Evolutionary conservation across 2,888 invertebrate species (phyloP).

Genomic region (Thumatha senex): DNA sequence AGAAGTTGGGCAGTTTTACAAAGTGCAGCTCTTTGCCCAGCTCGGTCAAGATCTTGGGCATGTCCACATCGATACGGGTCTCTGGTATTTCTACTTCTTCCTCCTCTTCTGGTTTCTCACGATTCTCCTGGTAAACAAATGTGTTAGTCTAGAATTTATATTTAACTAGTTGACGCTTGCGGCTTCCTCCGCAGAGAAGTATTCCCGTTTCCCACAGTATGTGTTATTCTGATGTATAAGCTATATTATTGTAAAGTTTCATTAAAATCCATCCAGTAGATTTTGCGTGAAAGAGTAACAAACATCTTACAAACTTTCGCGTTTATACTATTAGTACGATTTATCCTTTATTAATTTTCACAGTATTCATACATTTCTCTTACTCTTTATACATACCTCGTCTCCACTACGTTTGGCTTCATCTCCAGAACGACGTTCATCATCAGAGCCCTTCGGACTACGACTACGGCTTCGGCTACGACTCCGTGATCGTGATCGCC

Average conservation of each 20-base stretch:
- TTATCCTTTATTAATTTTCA: no score
- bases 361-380: no score
- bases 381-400: conserved; percentile 49
- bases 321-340: no score
- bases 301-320: no score
- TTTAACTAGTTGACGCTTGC: no score
- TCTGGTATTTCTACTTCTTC: conserved; percentile 94
- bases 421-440: conserved; percentile 70
- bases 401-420: conserved; percentile 74
- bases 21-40: conserved; percentile 96
- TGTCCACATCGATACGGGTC: conserved; percentile 97
- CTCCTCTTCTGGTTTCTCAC: conserved; percentile 86
- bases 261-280: no score
- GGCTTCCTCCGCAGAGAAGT: no score
- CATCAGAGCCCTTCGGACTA: conserved; percentile 58
- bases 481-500: conserved; percentile 46
- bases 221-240: no score
- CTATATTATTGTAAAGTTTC: no score
- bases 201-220: no score
- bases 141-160: conserved; percentile 28
- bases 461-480: conserved; percentile 56
- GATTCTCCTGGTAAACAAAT: conserved; percentile 47
- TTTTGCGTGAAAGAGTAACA: no score
- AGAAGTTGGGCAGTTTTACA: conserved; percentile 98
- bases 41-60: conserved; percentile 97